A percentile compares a stretch with the other conserved stretches of the same genome.
Evolutionary conservation across 1,140 invertebrate genomes (phyloP).

Genomic region (Macrostomum lignano): DNA sequence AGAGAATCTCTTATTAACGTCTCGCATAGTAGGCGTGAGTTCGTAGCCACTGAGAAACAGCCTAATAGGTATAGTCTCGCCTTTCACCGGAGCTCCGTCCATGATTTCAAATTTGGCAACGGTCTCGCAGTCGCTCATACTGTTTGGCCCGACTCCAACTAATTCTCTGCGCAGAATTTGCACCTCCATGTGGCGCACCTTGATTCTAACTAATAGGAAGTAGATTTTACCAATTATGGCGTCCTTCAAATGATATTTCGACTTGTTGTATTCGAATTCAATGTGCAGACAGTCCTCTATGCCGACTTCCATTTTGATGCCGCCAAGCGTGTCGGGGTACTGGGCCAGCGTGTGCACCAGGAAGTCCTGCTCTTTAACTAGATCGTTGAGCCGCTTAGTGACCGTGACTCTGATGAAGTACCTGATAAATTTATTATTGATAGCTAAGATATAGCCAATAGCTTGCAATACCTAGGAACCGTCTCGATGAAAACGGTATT

Average conservation of each 20-base stretch:
- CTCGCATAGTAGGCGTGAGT: conserved; percentile 87
- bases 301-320: conserved; percentile 36
- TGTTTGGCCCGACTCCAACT: too few relatives aligned
- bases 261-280: conserved; percentile 99
- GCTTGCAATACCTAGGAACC: too few relatives aligned
- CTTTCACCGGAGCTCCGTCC: conserved; percentile 93
- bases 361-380: conserved; percentile 81
- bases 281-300: conserved; percentile 95
- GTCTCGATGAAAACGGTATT: too few relatives aligned
- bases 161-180: conserved; percentile 93
- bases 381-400: conserved; percentile 62
- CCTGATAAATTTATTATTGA: conserved; percentile 29
- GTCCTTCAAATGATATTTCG: conserved; percentile 94
- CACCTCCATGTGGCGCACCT: conserved; percentile 99
- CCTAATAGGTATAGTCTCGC: conserved; percentile 87
- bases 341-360: conserved; percentile 84
- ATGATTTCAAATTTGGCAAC: conserved; percentile 99
- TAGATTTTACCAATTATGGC: conserved; percentile 99
- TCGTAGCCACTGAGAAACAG: conserved; percentile 93
- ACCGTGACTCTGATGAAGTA: conserved; percentile 88
- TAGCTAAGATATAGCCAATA: too few relatives aligned
- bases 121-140: too few relatives aligned
- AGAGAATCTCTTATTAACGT: conserved; percentile 97
- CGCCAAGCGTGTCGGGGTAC: conserved; percentile 87
- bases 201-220: conserved; percentile 87